phyloP scores from a whole-genome alignment of 2,888 invertebrate genomes.

The Ceratothoa steindachneri region DNA sequence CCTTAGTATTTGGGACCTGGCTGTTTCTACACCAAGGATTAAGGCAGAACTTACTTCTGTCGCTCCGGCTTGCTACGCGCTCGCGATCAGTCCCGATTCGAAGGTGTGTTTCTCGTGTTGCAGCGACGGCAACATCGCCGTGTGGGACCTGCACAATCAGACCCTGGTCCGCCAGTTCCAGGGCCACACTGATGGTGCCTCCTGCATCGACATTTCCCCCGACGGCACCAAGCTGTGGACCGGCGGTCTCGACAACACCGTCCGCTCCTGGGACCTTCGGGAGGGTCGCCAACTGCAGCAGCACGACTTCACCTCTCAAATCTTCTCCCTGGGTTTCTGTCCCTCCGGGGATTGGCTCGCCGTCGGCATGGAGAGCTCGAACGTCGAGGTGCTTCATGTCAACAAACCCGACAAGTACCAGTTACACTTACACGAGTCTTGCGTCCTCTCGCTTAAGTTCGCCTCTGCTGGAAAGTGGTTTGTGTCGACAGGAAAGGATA shows the following conservation, averaged over 20 bases:
- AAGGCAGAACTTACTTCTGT: slow-evolving; percentile 90
- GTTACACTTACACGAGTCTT: slow-evolving; percentile 89
- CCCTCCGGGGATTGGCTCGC: slow-evolving; percentile 61
- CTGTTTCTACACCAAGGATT: slow-evolving; percentile 80
- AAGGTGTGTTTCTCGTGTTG: slow-evolving; percentile 97
- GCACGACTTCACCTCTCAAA: slow-evolving; percentile 59
- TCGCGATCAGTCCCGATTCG: slow-evolving; percentile 91
- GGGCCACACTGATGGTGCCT: slow-evolving; percentile 62
- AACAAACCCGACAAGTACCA: slow-evolving; percentile 91
- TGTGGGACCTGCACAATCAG: slow-evolving; percentile 61
- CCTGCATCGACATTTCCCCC: slow-evolving; percentile 60
- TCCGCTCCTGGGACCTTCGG: slow-evolving; percentile 60
- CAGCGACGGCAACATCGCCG: slow-evolving; percentile 79
- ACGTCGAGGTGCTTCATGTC: slow-evolving; percentile 79
- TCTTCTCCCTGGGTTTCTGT: slow-evolving; percentile 61
- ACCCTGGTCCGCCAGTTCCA: slow-evolving; percentile 54
- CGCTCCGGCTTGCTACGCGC: slow-evolving; percentile 94
- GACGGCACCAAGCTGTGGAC: slow-evolving; percentile 62
- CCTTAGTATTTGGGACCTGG: slow-evolving; percentile 92
- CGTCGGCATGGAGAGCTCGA: slow-evolving; percentile 62
- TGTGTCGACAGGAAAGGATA: slow-evolving; percentile 90
- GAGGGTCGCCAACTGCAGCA: slow-evolving; percentile 59
- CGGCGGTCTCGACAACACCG: slow-evolving; percentile 61
- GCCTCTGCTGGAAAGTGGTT: slow-evolving; percentile 95
- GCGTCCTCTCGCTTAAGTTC: slow-evolving; percentile 88